Percentiles rank a stretch among this genome's conserved stretches.
Evolutionary conservation across 2,113 vertebrate species (phyloP).

Genomic region (Scartelaos histophorus): DNA sequence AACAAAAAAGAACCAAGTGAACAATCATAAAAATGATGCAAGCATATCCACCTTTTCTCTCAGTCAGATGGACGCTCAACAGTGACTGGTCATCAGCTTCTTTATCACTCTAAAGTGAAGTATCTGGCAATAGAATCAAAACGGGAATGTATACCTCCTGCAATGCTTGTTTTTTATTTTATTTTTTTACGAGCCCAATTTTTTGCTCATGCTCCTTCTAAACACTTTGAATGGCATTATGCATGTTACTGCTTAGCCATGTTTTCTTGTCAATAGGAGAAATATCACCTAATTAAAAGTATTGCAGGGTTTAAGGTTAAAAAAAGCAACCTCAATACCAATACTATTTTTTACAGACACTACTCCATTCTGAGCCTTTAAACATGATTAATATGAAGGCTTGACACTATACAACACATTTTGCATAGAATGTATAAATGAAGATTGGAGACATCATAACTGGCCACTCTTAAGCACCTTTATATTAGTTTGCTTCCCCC

Average conservation of each 20-base stretch:
- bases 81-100: slow-evolving; percentile 5
- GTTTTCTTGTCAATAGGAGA: slow-evolving; percentile 28
- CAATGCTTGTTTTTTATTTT: background rate
- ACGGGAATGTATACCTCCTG: background rate
- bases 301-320: slow-evolving; percentile 49
- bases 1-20: too few species aligned
- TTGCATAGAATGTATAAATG: slow-evolving; percentile 79
- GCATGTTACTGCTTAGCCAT: slow-evolving; percentile 37
- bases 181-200: background rate
- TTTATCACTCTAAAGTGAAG: background rate
- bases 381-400: slow-evolving; percentile 31
- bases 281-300: slow-evolving; percentile 9
- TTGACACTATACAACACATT: slow-evolving; percentile 58
- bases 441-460: slow-evolving; percentile 68
- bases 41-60: background rate
- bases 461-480: slow-evolving; percentile 76
- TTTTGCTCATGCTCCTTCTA: slow-evolving; percentile 22
- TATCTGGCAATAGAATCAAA: background rate
- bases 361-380: slow-evolving; percentile 25
- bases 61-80: slow-evolving; percentile 1
- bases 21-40: background rate
- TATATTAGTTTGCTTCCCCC: slow-evolving; percentile 62
- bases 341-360: slow-evolving; percentile 27
- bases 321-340: slow-evolving; percentile 4
- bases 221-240: slow-evolving; percentile 28